Evolutionary conservation across 2,113 vertebrate genomes (phyloP), one percentile per base, ranked within the genome.

Genomic region (Pterocles orientalis): DNA sequence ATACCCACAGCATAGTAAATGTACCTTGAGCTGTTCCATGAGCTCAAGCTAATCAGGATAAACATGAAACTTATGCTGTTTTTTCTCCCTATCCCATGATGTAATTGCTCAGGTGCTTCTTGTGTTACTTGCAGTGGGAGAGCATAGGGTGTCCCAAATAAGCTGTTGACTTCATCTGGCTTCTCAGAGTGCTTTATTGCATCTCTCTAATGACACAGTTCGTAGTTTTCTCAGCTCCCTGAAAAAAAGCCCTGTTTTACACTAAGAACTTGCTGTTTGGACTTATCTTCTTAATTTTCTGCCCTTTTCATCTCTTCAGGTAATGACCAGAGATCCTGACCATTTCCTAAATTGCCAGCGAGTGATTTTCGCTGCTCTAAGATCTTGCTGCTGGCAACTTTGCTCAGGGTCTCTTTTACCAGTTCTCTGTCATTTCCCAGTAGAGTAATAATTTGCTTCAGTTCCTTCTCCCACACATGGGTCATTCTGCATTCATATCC

Each of bases 201-300:
- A 50, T 43, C 69, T 88, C 72, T 64, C 60, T 36, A 6, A 79
- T 61, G 50, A 82, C 53, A 62, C 65, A 51, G 57, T 92, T 86
- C 75, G 20, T n/a, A 78, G 50, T 51, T 88, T 85, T 54, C 41
- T 88, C 56, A 81, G 60, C 43, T 92, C 60, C 47, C 53, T 58
- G 39, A 39, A 73, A 75, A 36, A 75, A 83, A 70, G 26, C 33
- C 21, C 34, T 7, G 3, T 48, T 88, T 88, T 53, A 61, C 56
- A 12, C 64, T 51, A 79, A 91, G 61, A 71, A 57, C 72, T 84
- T 51, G 8, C 86, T 79, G 45, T 66, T 65, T 53, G 75, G 43
- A 61, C 68, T 93, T 86, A 75, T 48, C 21, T 43, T 18, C 80
- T 90, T 88, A 48, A 78, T 93, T 95, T 81, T 94, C 65, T 96